These are phyloP conservation scores for Ptyas mucosa DNA, from an alignment of 2,113 vertebrate genomes.

Conservation along the genomic window DNA sequence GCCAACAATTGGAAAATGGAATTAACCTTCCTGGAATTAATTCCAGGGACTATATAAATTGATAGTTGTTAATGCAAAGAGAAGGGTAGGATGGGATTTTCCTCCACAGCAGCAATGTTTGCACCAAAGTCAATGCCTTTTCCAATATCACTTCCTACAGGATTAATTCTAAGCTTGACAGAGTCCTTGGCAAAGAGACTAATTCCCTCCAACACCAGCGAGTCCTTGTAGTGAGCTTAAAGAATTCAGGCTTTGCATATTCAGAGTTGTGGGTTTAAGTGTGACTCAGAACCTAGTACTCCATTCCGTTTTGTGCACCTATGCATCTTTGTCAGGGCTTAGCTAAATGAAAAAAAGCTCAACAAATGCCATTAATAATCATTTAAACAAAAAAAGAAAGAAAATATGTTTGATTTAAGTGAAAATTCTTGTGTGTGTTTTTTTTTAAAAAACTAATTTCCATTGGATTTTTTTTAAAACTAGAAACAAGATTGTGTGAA, in stretches of 20 bases:
- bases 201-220: neutral
- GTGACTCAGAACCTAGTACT: neutral
- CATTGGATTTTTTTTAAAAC: neutral
- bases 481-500: neutral
- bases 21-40: neutral
- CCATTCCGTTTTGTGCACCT: neutral
- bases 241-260: neutral
- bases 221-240: neutral
- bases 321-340: neutral
- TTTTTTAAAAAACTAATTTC: neutral
- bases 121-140: neutral
- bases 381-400: neutral
- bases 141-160: neutral
- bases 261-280: neutral
- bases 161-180: neutral
- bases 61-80: neutral
- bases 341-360: neutral
- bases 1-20: neutral
- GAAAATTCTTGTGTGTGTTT: neutral
- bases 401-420: neutral
- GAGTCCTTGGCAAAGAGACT: neutral
- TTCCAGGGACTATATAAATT: neutral
- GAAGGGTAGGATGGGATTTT: neutral
- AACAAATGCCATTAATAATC: neutral
- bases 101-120: neutral